Base-by-base conservation (phyloP, 2,113 vertebrate species). In the Sebastes fasciatus region DNA sequence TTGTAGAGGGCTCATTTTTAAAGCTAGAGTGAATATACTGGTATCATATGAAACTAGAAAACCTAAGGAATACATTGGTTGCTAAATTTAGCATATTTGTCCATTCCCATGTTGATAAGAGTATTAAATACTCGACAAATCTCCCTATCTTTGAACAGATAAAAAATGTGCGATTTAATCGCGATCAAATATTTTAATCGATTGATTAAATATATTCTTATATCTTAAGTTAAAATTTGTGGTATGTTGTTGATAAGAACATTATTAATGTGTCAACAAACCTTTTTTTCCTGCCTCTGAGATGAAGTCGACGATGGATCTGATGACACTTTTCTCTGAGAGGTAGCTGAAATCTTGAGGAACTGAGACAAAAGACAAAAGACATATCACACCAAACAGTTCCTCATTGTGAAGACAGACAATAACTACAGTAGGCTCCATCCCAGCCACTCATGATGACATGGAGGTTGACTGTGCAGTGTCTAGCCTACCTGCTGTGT, bases 341-440 rank as follows among this genome's bases (percentile, higher is more conserved):
- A 99, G 95, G 90, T 99, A 99, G 79, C 95, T 95, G 72, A 98
- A 99, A 90, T 99, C 97, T 83, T 96, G 96, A 82, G 98, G 97
- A 87, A 98, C 98, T 99, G 94, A 65, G 45, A 70, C 21, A 14
- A 8, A 55, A 21, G 54, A 55, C 26, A 60, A 26, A 4, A 42
- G 34, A 68, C 2, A 9, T 3, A 16, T 57, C 5, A 26, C 26
- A 60, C 2, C 12, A 43, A 7, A 21, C 1, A 9, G 21, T 7
- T 43, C 5, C 40, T 14, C 13, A 1, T 57, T 13, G 17, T 16
- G 7, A 7, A 6, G 19, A 51, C 6, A 7, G 43, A 52, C 42
- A n/a, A 1, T 6, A 26, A 6, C 13, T 10, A 1, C 1, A 46
- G 6, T 9, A 19, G 4, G 6, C 51, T n/a, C 34, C 34, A 16